Percentiles rank a stretch among this genome's conserved stretches.
Conservation (phyloP, 2,888 invertebrate genomes). For the Chymomyza caudatula region DNA sequence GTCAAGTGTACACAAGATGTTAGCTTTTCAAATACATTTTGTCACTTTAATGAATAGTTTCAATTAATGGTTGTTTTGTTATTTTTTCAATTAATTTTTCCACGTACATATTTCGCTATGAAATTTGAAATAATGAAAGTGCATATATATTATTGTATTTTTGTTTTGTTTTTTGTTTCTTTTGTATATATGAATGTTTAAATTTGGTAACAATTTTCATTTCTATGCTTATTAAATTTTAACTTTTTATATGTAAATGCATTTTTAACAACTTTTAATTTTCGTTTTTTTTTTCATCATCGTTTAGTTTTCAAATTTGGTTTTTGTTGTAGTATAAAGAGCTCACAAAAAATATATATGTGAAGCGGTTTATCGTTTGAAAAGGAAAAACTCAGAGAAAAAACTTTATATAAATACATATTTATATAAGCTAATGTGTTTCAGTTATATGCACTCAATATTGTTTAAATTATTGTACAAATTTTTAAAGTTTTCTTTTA, state of each 20-base stretch:
- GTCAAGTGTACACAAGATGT: not conserved
- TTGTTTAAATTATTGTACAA: slow-evolving; percentile 57
- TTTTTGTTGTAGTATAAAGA: slow-evolving; percentile 12
- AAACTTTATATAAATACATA: not conserved
- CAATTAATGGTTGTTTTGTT: slow-evolving; percentile 47
- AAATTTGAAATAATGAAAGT: slow-evolving; percentile 54
- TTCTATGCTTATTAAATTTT: slow-evolving; percentile 37
- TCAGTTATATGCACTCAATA: slow-evolving; percentile 20
- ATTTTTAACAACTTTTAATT: slow-evolving; percentile 53
- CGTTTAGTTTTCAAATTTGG: slow-evolving; percentile 14
- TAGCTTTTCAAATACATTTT: slow-evolving; percentile 18
- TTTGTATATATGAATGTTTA: slow-evolving; percentile 43
- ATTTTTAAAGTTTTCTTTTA: slow-evolving; percentile 49
- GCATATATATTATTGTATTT: slow-evolving; percentile 36
- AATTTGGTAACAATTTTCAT: slow-evolving; percentile 42
- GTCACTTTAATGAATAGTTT: slow-evolving; percentile 63
- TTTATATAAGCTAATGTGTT: not conserved
- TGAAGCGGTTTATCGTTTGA: not conserved
- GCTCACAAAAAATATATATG: not conserved
- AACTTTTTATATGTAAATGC: slow-evolving; percentile 50
- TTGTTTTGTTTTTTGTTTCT: slow-evolving; percentile 18
- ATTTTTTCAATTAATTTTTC: slow-evolving; percentile 18
- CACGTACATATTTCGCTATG: slow-evolving; percentile 34
- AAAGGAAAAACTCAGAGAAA: not conserved
- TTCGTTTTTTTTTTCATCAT: slow-evolving; percentile 21